Base-by-base conservation (phyloP, 2,797 vertebrate species). In the Pseudocheirus occidentalis region DNA sequence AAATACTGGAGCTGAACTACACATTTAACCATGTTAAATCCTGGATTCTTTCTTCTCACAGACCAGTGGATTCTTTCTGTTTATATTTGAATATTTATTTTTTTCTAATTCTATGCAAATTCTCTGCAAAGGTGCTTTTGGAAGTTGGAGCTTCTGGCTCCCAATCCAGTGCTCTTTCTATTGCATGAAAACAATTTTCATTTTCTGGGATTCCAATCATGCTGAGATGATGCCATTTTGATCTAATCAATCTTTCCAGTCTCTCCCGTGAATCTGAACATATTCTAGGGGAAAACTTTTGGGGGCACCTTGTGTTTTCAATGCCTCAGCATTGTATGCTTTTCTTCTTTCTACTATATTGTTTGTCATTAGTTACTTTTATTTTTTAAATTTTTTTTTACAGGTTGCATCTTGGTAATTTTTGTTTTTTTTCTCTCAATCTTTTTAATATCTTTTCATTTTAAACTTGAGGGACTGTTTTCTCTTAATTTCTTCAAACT, bases 81-180 rank as follows among this genome's bases (percentile, higher is more conserved):
- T 81, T 46, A 81, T 40, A 93, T 93, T 24, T 91, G 46, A 58
- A n/a, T 54, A 58, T 27, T 53, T 92, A 94, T 66, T 93, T 29
- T 93, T 93, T 91, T 54, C 62, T n/a, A 87, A 91, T 95, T 91
- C n/a, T 81, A 87, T 55, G 87, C 53, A 54, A 54, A 12, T 54
- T 54, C 10, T 1, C 91, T 93, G 96, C 90, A 97, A 93, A 96
- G 58, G 9, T 95, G 93, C 93, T 90, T 96, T 95, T 95, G 97
- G 52, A 96, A 96, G 95, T 96, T 3, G 1, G 56, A 59, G 95
- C 95, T 62, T 94, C 56, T 92, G 94, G 50, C 96, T 96, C 96
- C 95, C 96, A 96, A 94, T 90, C 96, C 95, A 96, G 94, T 73
- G 87, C 52, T 96, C 95, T 95, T 95, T 95, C 91, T 34, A 95